phyloP scores from a whole-genome alignment of 2,888 invertebrate species.

The Nomada lathburiana region DNA sequence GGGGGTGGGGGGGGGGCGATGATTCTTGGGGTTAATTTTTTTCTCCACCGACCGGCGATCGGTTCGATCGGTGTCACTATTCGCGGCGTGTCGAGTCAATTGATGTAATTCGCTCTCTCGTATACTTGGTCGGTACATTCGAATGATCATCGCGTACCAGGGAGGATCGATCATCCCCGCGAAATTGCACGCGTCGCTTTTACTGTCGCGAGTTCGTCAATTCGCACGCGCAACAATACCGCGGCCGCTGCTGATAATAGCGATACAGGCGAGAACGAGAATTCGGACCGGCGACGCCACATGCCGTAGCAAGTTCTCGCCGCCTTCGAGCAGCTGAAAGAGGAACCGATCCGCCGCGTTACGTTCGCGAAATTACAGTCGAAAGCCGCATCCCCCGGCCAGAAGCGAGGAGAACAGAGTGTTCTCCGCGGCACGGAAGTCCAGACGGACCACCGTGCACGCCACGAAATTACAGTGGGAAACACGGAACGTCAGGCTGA shows the following conservation, averaged over 20 bases:
- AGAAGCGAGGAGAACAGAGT: too few species aligned
- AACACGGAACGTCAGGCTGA: slow-evolving; percentile 21
- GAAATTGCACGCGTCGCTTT: too few species aligned
- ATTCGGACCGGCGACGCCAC: too few species aligned
- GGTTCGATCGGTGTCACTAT: neutral
- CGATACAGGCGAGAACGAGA: too few species aligned
- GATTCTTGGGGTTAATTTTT: too few species aligned
- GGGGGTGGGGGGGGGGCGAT: too few species aligned
- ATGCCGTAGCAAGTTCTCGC: too few species aligned
- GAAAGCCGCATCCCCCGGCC: neutral
- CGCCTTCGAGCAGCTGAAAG: too few species aligned
- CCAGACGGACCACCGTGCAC: slow-evolving; percentile 7
- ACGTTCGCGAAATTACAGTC: neutral
- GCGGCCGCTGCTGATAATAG: too few species aligned
- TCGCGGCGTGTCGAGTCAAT: neutral
- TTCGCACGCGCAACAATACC: too few species aligned
- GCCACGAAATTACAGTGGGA: slow-evolving; percentile 42
- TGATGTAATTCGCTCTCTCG: neutral
- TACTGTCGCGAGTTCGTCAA: too few species aligned
- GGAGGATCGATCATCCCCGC: too few species aligned
- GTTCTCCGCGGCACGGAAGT: slow-evolving; percentile 18
- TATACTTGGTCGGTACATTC: neutral
- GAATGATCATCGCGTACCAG: neutral
- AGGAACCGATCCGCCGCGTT: neutral
- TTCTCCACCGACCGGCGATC: neutral